phyloP scores from a whole-genome alignment of 2,888 invertebrate species.

The Ditula angustiorana region DNA sequence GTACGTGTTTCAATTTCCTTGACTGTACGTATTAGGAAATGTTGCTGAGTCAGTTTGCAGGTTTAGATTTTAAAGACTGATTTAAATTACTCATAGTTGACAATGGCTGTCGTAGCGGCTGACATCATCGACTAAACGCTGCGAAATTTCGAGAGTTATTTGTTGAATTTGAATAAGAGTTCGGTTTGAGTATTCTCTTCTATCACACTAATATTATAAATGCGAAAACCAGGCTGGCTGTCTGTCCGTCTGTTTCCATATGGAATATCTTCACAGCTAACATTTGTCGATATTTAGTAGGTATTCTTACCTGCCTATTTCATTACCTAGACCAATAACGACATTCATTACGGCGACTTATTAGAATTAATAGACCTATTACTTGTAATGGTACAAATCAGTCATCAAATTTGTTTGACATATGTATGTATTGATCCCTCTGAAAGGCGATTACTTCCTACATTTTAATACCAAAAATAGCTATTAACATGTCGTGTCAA shows the following conservation, averaged over 20 bases:
- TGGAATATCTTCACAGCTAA: too few species aligned
- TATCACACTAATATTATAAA: too few species aligned
- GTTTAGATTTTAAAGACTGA: background rate
- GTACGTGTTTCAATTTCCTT: too few species aligned
- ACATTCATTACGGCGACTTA: background rate
- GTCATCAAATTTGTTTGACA: background rate
- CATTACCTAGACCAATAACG: too few species aligned
- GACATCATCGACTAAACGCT: background rate
- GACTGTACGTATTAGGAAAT: background rate
- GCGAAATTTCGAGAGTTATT: background rate
- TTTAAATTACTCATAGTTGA: background rate
- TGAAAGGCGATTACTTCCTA: background rate
- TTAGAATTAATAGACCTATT: background rate
- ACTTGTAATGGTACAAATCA: background rate
- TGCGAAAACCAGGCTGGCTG: too few species aligned
- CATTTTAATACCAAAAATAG: background rate
- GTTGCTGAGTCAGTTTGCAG: background rate
- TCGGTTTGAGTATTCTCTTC: too few species aligned
- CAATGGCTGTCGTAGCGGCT: background rate
- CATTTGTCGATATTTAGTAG: too few species aligned
- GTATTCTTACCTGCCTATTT: too few species aligned
- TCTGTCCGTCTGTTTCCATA: too few species aligned
- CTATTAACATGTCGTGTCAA: slow-evolving; percentile 7
- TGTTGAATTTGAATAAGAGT: too few species aligned
- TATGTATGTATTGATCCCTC: background rate